Evolutionary conservation across 2,888 invertebrate species (phyloP).

Genomic region (Tupiocoris notatus): DNA sequence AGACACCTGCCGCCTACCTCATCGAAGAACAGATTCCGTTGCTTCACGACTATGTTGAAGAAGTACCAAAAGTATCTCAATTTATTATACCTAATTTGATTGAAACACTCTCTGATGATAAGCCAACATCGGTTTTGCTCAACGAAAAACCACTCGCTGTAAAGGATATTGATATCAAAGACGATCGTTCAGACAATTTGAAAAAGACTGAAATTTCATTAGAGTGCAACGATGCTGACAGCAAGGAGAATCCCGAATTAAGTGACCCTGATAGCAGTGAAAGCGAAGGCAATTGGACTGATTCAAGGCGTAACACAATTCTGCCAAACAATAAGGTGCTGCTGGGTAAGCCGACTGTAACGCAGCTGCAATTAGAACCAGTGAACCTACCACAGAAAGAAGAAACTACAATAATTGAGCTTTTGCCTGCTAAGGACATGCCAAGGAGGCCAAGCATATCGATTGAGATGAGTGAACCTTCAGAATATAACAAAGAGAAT

Average conservation of each 20-base stretch:
- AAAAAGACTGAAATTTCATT: background rate
- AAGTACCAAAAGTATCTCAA: constrained; percentile 38
- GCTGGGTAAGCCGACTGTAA: constrained; percentile 32
- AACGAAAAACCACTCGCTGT: constrained; percentile 34
- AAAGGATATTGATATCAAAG: background rate
- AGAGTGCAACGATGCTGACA: constrained; percentile 11
- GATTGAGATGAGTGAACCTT: constrained; percentile 49
- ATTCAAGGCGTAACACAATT: constrained; percentile 50
- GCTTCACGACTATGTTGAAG: constrained; percentile 45
- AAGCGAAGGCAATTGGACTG: constrained; percentile 61
- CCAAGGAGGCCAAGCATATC: constrained; percentile 50
- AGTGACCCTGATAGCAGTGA: constrained; percentile 58
- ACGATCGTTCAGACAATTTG: background rate
- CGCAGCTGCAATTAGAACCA: constrained; percentile 6
- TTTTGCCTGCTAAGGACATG: constrained; percentile 50
- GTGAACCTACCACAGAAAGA: constrained; percentile 30
- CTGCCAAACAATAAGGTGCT: constrained; percentile 46
- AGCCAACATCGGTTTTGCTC: background rate
- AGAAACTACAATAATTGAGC: constrained; percentile 49
- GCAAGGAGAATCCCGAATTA: constrained; percentile 46
- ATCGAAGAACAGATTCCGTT: constrained; percentile 46
- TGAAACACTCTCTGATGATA: constrained; percentile 11
- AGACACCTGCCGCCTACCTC: constrained; percentile 26
- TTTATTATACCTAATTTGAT: constrained; percentile 35
- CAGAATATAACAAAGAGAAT: constrained; percentile 38